Base-by-base conservation (phyloP, 1,140 invertebrate genomes). In the Tetranychus cinnabarinus region DNA sequence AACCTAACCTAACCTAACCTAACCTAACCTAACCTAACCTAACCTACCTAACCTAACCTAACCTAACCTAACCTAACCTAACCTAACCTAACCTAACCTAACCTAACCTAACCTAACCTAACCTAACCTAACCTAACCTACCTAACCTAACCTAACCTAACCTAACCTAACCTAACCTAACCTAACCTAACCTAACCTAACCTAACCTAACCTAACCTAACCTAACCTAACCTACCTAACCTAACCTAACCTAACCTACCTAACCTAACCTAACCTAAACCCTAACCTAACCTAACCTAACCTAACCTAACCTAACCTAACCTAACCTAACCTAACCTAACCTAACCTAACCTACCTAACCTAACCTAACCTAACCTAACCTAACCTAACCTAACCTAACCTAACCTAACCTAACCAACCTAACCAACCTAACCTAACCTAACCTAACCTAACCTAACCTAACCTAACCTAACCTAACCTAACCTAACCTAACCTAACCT, bases 401-500 rank as follows among this genome's bases (percentile, higher is more conserved):
- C 59, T 66, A 69, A 69, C 68, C 67, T 66, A 67, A 67, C 65
- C 64, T 64, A 68, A 69, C 68, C 66, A n/a, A n/a, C n/a, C n/a
- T n/a, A n/a, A n/a, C n/a, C n/a, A n/a, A n/a, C n/a, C n/a, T n/a
- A n/a, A n/a, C n/a, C n/a, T n/a, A n/a, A n/a, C n/a, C n/a, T n/a
- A n/a, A n/a, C n/a, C n/a, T n/a, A n/a, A n/a, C n/a, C n/a, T n/a
- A n/a, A n/a, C n/a, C n/a, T n/a, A n/a, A n/a, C n/a, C n/a, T n/a
- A n/a, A n/a, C n/a, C n/a, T n/a, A n/a, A n/a, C n/a, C n/a, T n/a
- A n/a, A n/a, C n/a, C n/a, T n/a, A n/a, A n/a, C n/a, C n/a, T n/a
- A n/a, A n/a, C n/a, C n/a, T n/a, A n/a, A n/a, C n/a, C n/a, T n/a
- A n/a, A n/a, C n/a, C n/a, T n/a, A n/a, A n/a, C n/a, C n/a, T n/a